phyloP scores from a whole-genome alignment of 2,113 vertebrate genomes.

The Marmota monax region DNA sequence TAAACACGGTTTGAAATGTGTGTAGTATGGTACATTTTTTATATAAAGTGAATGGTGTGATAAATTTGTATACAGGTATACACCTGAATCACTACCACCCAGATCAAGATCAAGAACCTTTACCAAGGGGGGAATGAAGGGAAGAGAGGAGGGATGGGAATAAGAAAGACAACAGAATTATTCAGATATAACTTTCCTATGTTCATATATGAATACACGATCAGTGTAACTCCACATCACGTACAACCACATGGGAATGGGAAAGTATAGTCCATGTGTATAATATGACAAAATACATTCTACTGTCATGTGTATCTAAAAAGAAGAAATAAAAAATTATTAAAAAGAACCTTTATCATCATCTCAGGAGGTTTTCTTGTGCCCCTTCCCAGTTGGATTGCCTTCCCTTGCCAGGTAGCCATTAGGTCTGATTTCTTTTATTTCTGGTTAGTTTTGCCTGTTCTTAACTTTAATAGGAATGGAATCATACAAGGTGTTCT shows the following conservation, averaged over 20 bases:
- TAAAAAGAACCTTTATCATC: background rate
- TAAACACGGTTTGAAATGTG: background rate
- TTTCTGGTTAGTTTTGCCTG: conserved; percentile 39
- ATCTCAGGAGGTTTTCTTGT: background rate
- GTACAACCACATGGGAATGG: too few relatives aligned
- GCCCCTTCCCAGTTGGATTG: background rate
- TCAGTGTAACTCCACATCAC: too few relatives aligned
- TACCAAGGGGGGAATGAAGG: background rate
- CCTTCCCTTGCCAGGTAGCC: background rate
- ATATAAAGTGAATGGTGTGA: background rate
- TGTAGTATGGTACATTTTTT: background rate
- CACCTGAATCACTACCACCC: background rate
- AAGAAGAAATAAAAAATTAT: too few relatives aligned
- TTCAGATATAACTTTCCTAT: too few relatives aligned
- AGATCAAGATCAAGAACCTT: background rate
- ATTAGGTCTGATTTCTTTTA: background rate
- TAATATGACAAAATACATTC: too few relatives aligned
- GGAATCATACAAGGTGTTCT: background rate
- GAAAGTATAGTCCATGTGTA: too few relatives aligned
- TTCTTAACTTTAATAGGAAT: conserved; percentile 11
- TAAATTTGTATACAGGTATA: conserved; percentile 11
- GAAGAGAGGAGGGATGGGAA: too few relatives aligned
- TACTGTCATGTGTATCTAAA: too few relatives aligned
- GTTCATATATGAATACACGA: too few relatives aligned
- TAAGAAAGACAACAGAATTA: too few relatives aligned